A percentile compares a stretch with the other conserved stretches of the same genome.
Conservation (phyloP, 2,888 invertebrate genomes). For the Hirtodrosophila confusa region DNA sequence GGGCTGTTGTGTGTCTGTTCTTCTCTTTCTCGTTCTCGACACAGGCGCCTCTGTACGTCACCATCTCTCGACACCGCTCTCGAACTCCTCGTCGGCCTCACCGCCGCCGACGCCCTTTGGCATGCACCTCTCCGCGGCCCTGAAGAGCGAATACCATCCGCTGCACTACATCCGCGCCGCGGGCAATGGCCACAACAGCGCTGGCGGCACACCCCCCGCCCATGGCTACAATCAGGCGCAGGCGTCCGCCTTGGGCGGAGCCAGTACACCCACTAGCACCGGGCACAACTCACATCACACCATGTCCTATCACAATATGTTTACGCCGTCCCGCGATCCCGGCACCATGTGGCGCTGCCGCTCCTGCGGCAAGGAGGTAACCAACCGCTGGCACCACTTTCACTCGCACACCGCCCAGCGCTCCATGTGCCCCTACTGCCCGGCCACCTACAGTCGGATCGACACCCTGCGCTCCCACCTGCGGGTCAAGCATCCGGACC, state of each 20-base stretch:
- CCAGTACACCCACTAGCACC: conserved; percentile 53
- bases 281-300: conserved; percentile 84
- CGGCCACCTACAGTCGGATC: conserved; percentile 93
- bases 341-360: conserved; percentile 92
- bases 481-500: conserved; percentile 89
- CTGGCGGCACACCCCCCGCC: conserved; percentile 62
- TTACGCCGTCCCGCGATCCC: conserved; percentile 89
- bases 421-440: conserved; percentile 92
- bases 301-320: conserved; percentile 93
- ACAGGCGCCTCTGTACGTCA: conserved; percentile 83
- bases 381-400: conserved; percentile 95
- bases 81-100: conserved; percentile 82
- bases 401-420: conserved; percentile 93
- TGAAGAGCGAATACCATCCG: conserved; percentile 82
- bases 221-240: conserved; percentile 75
- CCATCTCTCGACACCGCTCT: conserved; percentile 82
- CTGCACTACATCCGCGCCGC: conserved; percentile 79
- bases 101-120: conserved; percentile 81
- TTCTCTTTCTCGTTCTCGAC: conserved; percentile 84
- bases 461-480: conserved; percentile 93
- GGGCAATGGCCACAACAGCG: conserved; percentile 67
- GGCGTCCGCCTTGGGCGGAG: conserved; percentile 47
- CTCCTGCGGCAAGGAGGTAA: conserved; percentile 93
- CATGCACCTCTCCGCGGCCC: conserved; percentile 82
- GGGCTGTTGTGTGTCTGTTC: conserved; percentile 83